Percentiles rank a stretch among this genome's conserved stretches.
These are phyloP conservation scores for Amblyornis subalaris DNA, from an alignment of 2,113 vertebrate genomes.

Conservation along the genomic window DNA sequence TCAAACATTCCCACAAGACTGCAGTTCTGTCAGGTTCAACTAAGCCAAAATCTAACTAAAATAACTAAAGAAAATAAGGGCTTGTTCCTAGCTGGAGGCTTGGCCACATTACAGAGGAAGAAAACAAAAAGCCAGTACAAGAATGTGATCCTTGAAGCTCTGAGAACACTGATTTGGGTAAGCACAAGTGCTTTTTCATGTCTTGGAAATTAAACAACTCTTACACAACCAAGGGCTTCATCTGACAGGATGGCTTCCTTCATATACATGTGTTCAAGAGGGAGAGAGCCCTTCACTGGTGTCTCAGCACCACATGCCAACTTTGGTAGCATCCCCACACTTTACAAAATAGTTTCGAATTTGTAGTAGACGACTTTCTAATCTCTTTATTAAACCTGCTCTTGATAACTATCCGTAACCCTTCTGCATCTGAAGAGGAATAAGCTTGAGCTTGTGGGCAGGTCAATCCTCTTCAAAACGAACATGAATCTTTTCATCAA, in stretches of 20 bases:
- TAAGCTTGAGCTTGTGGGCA: not conserved
- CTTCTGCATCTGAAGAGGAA: not conserved
- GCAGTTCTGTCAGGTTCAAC: not conserved
- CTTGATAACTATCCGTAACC: not conserved
- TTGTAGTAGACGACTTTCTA: not conserved
- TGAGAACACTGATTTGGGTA: not conserved
- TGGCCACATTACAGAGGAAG: not conserved
- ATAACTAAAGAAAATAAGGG: slow-evolving; percentile 10
- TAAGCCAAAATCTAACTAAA: slow-evolving; percentile 6
- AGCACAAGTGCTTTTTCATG: not conserved
- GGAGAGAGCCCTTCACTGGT: not conserved
- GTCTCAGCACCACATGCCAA: not conserved
- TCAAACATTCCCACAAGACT: not conserved
- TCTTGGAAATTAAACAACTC: not conserved
- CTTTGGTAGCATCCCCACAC: not conserved
- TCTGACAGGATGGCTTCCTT: not conserved
- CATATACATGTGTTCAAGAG: fast-evolving
- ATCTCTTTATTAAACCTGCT: not conserved
- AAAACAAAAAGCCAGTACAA: not conserved
- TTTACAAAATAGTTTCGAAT: not conserved
- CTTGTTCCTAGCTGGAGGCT: not conserved
- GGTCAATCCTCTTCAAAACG: not conserved
- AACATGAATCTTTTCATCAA: not conserved
- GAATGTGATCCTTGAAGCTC: not conserved
- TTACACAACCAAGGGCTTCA: not conserved